Base-by-base conservation (phyloP, 2,113 vertebrate species). In the Hipposideros armiger region DNA sequence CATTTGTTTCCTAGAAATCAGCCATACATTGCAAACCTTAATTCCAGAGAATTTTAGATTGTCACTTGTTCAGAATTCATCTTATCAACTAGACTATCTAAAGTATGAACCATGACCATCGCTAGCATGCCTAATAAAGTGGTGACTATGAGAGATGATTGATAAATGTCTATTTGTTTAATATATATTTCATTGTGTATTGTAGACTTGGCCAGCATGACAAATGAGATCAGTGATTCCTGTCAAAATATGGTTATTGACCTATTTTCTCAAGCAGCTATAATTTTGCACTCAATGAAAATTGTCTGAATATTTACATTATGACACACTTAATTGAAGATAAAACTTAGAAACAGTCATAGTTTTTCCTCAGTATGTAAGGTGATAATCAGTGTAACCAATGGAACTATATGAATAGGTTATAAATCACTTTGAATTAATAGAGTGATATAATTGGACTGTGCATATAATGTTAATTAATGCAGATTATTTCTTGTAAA, bases 401-500 rank as follows among this genome's bases (percentile, higher is more conserved):
- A 90, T 10, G 64, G 45, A 94, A 90, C 2, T 36, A 32, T 20
- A 58, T 6, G 56, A 84, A 50, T 87, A 64, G 56, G 11, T 73
- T 47, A 83, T 80, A 7, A 78, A 42, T 74, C 64, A 74, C 28
- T 87, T 82, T 67, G 66, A 52, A 56, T 95, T 87, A 52, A 67
- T 80, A 83, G 54, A 19, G 42, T 87, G 28, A 56, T 92, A 54
- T 84, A 86, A 90, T 69, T 73, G 30, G 11, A 81, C 26, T 83
- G 6, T 78, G 26, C 36, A 19, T 87, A 64, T 78, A 90, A 94
- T 47, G 76, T 83, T 95, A 81, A 83, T 94, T 77, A 92, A 92
- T 78, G 42, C 11, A 62, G 36, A 67, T 89, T 3, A 30, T 77
- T 97, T 95, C 64, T 90, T 30, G 28, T 70, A 97, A 91, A 95